These are phyloP conservation scores for Aphidius ervi DNA, from an alignment of 1,140 invertebrate species.

Conservation along the genomic window DNA sequence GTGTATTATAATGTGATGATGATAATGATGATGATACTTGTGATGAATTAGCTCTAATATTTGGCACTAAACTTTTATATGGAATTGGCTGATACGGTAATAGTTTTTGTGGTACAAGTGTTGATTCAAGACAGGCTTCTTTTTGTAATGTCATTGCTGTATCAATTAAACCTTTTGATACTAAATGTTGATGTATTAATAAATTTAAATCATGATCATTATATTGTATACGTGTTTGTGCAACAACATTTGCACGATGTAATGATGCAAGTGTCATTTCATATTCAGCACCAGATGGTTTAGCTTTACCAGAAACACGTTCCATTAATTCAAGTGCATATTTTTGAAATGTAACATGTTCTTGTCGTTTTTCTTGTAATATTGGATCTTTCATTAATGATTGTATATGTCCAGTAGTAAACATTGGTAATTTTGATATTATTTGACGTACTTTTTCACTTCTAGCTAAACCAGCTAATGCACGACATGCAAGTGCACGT, in stretches of 20 bases:
- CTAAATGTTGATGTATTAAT: slow-evolving; percentile 85
- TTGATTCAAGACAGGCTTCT: slow-evolving; percentile 65
- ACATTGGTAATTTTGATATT: slow-evolving; percentile 90
- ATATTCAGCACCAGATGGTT: slow-evolving; percentile 72
- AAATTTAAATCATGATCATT: slow-evolving; percentile 90
- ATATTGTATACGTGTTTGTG: slow-evolving; percentile 90
- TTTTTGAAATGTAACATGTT: slow-evolving; percentile 95
- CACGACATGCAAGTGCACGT: slow-evolving; percentile 84
- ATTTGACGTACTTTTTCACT: slow-evolving; percentile 92
- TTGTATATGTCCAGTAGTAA: slow-evolving; percentile 90
- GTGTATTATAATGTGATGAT: slow-evolving; percentile 21
- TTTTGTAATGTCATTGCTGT: slow-evolving; percentile 70
- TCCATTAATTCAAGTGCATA: slow-evolving; percentile 89
- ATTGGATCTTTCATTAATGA: slow-evolving; percentile 93
- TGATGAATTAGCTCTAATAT: not conserved
- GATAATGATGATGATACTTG: too few species aligned
- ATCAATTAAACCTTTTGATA: slow-evolving; percentile 68
- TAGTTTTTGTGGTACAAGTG: slow-evolving; percentile 49
- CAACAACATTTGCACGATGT: slow-evolving; percentile 86
- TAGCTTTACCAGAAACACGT: slow-evolving; percentile 85
- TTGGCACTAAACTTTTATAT: slow-evolving; percentile 50
- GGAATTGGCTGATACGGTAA: slow-evolving; percentile 58
- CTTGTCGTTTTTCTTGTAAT: slow-evolving; percentile 89
- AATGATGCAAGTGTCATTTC: slow-evolving; percentile 82
- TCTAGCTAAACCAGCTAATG: slow-evolving; percentile 85